phyloP scores from a whole-genome alignment of 1,140 invertebrate genomes.

The Penaeus vannamei region DNA sequence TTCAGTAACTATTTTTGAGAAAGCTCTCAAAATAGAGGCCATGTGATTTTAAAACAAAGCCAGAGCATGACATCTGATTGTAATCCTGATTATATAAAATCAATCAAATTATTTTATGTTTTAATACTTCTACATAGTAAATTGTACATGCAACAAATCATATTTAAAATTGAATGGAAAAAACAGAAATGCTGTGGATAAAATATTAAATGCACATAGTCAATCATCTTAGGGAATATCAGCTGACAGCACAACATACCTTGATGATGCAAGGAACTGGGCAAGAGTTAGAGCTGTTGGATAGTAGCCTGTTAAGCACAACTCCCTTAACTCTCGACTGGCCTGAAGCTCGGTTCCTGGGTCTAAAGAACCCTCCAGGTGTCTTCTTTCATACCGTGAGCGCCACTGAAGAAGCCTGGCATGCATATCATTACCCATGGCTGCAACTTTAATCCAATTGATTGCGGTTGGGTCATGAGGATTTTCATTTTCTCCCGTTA shows the following conservation, averaged over 20 bases:
- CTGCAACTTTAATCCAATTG: slow-evolving; percentile 42
- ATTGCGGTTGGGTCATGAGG: neutral
- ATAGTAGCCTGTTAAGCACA: slow-evolving; percentile 52
- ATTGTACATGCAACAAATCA: too few species aligned
- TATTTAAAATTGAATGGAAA: neutral
- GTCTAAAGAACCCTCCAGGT: slow-evolving; percentile 32
- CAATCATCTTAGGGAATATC: too few species aligned
- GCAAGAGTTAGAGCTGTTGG: slow-evolving; percentile 30
- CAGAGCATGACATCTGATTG: too few species aligned
- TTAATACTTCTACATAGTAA: too few species aligned
- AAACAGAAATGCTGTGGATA: neutral
- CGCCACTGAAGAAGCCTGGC: slow-evolving; percentile 39
- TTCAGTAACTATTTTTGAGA: too few species aligned
- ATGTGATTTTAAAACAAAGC: too few species aligned
- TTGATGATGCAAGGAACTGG: slow-evolving; percentile 48
- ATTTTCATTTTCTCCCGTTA: neutral
- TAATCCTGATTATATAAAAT: too few species aligned
- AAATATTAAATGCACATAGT: too few species aligned
- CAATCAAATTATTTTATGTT: too few species aligned
- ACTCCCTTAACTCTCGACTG: slow-evolving; percentile 36
- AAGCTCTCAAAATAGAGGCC: too few species aligned
- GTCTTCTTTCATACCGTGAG: slow-evolving; percentile 38
- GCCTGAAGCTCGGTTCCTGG: slow-evolving; percentile 49
- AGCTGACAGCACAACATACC: neutral
- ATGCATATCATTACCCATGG: slow-evolving; percentile 21